Evolutionary conservation across 2,888 invertebrate genomes (phyloP).

Genomic region (Agonopterix subpropinquella): DNA sequence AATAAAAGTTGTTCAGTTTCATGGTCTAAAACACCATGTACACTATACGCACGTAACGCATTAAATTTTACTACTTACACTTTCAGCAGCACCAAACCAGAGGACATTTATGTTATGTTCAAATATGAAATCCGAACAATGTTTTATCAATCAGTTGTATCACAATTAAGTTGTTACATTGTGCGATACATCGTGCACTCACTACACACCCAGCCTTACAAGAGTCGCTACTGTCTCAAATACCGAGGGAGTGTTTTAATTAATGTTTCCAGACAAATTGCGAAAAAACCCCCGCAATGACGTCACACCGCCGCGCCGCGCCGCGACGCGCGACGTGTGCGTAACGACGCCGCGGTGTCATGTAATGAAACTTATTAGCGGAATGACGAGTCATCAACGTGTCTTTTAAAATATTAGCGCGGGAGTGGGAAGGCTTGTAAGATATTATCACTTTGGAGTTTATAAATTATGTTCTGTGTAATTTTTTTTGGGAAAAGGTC

Average conservation of each 20-base stretch:
- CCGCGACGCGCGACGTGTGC: slow-evolving; percentile 11
- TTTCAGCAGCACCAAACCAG: too few species aligned
- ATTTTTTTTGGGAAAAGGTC: too few species aligned
- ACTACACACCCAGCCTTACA: slow-evolving; percentile 25
- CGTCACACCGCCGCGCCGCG: slow-evolving; percentile 14
- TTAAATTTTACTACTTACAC: too few species aligned
- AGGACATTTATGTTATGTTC: too few species aligned
- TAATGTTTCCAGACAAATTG: slow-evolving; percentile 57
- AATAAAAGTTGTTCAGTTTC: too few species aligned
- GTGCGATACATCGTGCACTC: slow-evolving; percentile 11
- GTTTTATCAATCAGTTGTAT: too few species aligned
- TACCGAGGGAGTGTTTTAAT: slow-evolving; percentile 57
- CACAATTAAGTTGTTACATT: too few species aligned
- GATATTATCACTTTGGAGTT: slow-evolving; percentile 15
- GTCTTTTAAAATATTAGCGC: slow-evolving; percentile 48
- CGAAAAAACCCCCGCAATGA: slow-evolving; percentile 42
- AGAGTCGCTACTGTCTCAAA: slow-evolving; percentile 46
- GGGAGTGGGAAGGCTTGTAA: slow-evolving; percentile 59
- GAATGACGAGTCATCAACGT: slow-evolving; percentile 41
- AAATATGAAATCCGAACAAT: too few species aligned
- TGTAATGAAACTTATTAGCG: slow-evolving; percentile 54
- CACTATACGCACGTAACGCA: too few species aligned
- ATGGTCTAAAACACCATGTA: too few species aligned
- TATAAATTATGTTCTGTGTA: too few species aligned
- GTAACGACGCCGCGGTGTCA: slow-evolving; percentile 25